Conservation (phyloP, 2,113 vertebrate species). For the Xiphorhynchus elegans region DNA sequence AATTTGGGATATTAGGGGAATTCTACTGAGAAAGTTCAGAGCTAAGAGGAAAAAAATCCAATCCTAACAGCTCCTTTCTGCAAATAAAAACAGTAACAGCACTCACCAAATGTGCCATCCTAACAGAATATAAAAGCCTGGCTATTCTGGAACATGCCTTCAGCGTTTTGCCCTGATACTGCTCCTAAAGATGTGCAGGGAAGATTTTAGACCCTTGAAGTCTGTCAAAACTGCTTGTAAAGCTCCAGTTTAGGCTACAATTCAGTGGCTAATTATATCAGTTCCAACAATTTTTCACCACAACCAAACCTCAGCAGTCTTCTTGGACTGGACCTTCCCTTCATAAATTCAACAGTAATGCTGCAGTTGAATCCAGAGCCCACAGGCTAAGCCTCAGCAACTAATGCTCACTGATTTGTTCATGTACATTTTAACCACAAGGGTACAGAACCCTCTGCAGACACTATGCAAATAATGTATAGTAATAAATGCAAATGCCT, state of each 20-base stretch:
- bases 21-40: neutral
- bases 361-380: neutral
- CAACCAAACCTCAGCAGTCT: neutral
- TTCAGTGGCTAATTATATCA: neutral
- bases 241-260: neutral
- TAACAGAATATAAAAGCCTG: neutral
- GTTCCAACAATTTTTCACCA: neutral
- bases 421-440: neutral
- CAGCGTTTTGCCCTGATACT: neutral
- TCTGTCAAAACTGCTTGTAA: neutral
- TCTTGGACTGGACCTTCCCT: neutral
- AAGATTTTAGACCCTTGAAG: neutral
- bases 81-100: neutral
- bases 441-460: neutral
- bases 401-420: slow-evolving; percentile 14
- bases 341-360: neutral
- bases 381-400: neutral
- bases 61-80: neutral
- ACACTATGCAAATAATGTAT: slow-evolving; percentile 17
- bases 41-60: neutral
- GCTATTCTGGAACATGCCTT: neutral
- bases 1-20: neutral
- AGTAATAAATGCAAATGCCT: slow-evolving; percentile 13
- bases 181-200: neutral
- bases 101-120: neutral